A percentile compares a stretch with the other conserved stretches of the same genome.
These are phyloP conservation scores for Alcedo atthis DNA, from an alignment of 2,797 vertebrate species.

Conservation along the genomic window DNA sequence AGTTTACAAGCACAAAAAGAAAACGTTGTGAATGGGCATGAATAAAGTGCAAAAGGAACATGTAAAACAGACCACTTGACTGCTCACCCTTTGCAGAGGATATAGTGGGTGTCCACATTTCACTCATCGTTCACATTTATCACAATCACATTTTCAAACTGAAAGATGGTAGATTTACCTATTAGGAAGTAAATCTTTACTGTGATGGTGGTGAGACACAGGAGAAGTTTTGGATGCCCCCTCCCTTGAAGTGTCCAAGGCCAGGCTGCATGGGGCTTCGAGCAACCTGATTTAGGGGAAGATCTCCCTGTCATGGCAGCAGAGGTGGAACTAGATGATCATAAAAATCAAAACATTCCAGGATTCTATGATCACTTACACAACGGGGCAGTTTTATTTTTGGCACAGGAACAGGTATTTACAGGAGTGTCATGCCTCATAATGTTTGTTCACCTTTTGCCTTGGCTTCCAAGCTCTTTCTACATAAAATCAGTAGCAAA, in stretches of 20 bases:
- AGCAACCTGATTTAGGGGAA: neutral
- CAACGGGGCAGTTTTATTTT: constrained; percentile 8
- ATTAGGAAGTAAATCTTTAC: neutral
- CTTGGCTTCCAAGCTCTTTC: neutral
- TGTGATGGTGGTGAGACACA: neutral
- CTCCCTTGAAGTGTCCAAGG: neutral
- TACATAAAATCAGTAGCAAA: neutral
- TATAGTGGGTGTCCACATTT: neutral
- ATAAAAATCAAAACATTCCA: neutral
- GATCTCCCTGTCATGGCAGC: neutral
- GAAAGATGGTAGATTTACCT: neutral
- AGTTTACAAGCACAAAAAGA: neutral
- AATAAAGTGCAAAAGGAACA: neutral
- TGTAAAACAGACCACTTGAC: neutral
- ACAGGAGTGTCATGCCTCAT: neutral
- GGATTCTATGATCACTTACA: neutral
- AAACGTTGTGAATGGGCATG: neutral
- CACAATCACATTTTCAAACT: neutral
- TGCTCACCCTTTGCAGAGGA: neutral
- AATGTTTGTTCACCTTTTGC: neutral
- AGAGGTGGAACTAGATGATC: neutral
- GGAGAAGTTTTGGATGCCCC: neutral
- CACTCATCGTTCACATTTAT: neutral
- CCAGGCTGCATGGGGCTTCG: neutral
- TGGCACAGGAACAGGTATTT: neutral